Evolutionary conservation across 1,140 invertebrate species (phyloP).

Genomic region (Olivierus martensii): DNA sequence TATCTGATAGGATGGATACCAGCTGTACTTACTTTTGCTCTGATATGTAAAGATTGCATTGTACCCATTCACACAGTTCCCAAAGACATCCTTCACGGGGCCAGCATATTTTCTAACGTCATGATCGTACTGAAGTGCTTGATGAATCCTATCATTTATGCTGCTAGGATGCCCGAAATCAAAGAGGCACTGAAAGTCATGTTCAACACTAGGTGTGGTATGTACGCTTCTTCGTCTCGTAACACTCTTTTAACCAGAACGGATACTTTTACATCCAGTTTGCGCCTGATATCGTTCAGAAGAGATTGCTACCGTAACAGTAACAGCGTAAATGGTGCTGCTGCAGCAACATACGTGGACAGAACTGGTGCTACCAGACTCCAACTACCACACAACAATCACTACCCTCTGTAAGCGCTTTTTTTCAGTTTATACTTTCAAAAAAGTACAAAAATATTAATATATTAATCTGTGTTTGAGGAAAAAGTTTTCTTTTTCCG

Average conservation of each 20-base stretch:
- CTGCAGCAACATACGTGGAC: too few species aligned
- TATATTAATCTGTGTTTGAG: too few species aligned
- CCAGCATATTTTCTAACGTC: conserved; percentile 19
- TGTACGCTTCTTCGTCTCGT: background rate
- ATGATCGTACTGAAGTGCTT: conserved; percentile 47
- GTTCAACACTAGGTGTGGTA: conserved; percentile 6
- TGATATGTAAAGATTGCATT: conserved; percentile 38
- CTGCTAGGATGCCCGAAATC: conserved; percentile 47
- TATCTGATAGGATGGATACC: conserved; percentile 49
- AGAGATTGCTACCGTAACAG: too few species aligned
- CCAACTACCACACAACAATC: too few species aligned
- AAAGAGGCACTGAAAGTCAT: conserved; percentile 20
- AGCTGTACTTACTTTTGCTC: conserved; percentile 36
- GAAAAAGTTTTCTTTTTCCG: too few species aligned
- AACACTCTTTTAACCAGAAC: background rate
- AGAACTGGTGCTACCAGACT: too few species aligned
- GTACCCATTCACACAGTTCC: conserved; percentile 11
- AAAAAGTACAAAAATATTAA: too few species aligned
- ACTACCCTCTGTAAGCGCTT: too few species aligned
- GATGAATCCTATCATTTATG: conserved; percentile 52
- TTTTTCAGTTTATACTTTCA: too few species aligned
- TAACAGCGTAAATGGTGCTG: too few species aligned
- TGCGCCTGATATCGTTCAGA: background rate
- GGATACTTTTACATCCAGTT: background rate
- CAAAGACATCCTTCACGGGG: conserved; percentile 2